Evolutionary conservation across 2,888 invertebrate genomes (phyloP), one percentile per base, ranked within the genome.

Genomic region (Venustoraphidia nigricollis): DNA sequence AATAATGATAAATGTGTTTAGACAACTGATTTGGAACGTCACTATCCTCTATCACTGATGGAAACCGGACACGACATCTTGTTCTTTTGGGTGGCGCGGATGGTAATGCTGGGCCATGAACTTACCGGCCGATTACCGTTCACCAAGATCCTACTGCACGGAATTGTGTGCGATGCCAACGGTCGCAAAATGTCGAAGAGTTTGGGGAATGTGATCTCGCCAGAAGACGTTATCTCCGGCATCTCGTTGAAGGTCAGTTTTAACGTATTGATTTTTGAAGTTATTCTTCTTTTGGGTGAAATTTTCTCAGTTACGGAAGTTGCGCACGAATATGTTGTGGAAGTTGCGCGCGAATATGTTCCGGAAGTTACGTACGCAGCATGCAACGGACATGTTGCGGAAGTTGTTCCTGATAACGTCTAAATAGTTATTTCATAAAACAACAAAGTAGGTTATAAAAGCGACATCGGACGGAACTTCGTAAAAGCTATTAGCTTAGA

Each of bases 141-240:
- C 68, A 80, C 83, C 55, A 84, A 93, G 69, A 81, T 98, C 1
- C 91, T 92, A 61, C 74, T 98, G 10, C 98, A 98, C 68, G 94
- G 97, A 0, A 91, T 98, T 77, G 87, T 98, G 2, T 80, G 98
- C 47, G 98, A 99, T 68, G 91, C 96, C 0, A 94, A 96, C 64
- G 98, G 98, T 1, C 79, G 95, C 47, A 99, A 98, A 71, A 98
- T 98, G 98, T 95, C 94, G 56, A 98, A 98, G 66, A 96, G 95
- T 1, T 71, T 97, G 51, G 98, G 98, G 47, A 98, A 98, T 65
- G 95, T 97, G 4, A 88, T 99, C 55, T 94, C 96, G 68, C 98
- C 98, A 0, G 79, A 96, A 67, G 91, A 97, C 66, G 93, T 98
- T 1, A 94, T 98, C 49, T 70, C 72, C 8, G 97, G 97, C 3